phyloP scores from a whole-genome alignment of 2,888 invertebrate genomes.

The Dioctria rufipes region DNA sequence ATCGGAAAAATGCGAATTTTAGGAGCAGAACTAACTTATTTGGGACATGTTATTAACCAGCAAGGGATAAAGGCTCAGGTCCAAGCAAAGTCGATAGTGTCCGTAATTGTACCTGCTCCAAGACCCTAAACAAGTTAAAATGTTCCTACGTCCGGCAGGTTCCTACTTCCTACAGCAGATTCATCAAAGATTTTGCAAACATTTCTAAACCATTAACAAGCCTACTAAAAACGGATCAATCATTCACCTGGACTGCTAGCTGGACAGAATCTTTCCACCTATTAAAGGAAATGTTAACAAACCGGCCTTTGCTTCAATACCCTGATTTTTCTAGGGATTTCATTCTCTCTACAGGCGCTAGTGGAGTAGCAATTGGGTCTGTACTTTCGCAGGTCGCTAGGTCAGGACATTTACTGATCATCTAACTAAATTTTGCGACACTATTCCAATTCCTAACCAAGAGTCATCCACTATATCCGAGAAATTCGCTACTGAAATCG shows the following conservation, averaged over 20 bases:
- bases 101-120: no score
- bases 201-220: neutral
- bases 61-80: no score
- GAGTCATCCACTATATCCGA: constrained; percentile 65
- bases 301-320: constrained; percentile 65
- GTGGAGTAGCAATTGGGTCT: constrained; percentile 60
- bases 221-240: neutral
- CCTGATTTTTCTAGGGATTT: constrained; percentile 64
- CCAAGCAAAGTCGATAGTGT: no score
- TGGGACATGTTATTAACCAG: no score
- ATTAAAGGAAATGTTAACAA: constrained; percentile 16
- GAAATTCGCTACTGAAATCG: constrained; percentile 5
- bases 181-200: no score
- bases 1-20: no score
- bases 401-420: constrained; percentile 39
- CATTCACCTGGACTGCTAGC: constrained; percentile 14
- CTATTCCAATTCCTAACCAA: constrained; percentile 62
- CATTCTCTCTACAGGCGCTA: constrained; percentile 63
- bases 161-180: no score
- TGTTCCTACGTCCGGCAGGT: no score
- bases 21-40: no score
- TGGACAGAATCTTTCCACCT: constrained; percentile 8
- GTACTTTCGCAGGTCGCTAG: constrained; percentile 60
- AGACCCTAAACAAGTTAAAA: no score
- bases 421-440: constrained; percentile 63